phyloP scores from a whole-genome alignment of 2,113 vertebrate genomes.

The Pampusana beccarii region DNA sequence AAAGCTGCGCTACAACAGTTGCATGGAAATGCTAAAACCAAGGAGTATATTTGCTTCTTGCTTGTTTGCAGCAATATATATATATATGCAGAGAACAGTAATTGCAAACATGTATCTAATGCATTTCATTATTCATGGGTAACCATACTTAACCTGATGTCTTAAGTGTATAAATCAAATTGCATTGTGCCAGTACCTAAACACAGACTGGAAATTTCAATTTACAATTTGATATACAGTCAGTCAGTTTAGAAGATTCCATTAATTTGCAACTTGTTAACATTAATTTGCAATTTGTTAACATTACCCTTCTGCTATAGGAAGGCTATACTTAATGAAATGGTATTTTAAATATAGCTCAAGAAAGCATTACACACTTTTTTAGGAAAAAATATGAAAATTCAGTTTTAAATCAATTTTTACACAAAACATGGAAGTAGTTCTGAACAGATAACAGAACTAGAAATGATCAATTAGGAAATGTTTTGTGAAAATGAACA shows the following conservation, averaged over 20 bases:
- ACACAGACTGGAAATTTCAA: slow-evolving; percentile 22
- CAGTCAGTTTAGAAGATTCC: not conserved
- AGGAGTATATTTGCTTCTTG: not conserved
- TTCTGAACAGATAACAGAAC: not conserved
- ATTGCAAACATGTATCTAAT: not conserved
- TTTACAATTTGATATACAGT: slow-evolving; percentile 6
- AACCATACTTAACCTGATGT: not conserved
- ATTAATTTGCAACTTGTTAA: slow-evolving; percentile 12
- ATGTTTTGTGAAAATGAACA: not conserved
- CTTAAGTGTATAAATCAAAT: slow-evolving; percentile 13
- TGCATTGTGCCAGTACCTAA: not conserved
- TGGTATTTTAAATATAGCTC: not conserved
- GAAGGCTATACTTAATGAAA: not conserved
- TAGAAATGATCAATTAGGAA: not conserved
- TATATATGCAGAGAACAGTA: not conserved
- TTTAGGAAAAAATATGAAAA: accelerated
- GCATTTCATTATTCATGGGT: not conserved
- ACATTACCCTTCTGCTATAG: not conserved
- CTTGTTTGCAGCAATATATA: not conserved
- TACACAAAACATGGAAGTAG: not conserved
- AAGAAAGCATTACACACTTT: not conserved
- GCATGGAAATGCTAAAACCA: not conserved
- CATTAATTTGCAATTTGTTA: slow-evolving; percentile 14
- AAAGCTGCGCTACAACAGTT: not conserved
- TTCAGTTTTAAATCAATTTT: not conserved